Base-by-base conservation (phyloP, 2,113 vertebrate species). In the Leucopsar rothschildi region DNA sequence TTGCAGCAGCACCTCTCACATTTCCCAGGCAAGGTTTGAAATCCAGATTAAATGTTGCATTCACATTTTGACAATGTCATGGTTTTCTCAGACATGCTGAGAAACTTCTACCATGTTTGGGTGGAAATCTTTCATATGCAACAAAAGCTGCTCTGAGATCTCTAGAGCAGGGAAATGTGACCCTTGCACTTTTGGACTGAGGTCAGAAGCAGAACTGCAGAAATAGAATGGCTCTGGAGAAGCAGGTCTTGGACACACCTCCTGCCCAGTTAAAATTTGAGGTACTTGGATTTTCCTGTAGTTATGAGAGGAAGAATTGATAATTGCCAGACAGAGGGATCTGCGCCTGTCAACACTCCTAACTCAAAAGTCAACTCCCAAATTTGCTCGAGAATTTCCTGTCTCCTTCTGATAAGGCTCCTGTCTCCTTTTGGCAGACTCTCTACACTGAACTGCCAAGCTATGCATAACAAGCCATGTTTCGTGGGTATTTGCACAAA, bases 381-480 rank as follows among this genome's bases (percentile, higher is more conserved):
- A 82, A 94, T 94, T 96, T 94, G 40, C 72, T 86, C 12, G 65
- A 94, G 87, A 94, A 94, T 97, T 97, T 97, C 91, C 86, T 85
- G 73, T 92, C 77, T 95, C 91, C 29, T 75, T 82, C 82, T 95
- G 92, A 95, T 95, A 90, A 95, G 80, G 50, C 55, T 90, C n/a
- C 88, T 82, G 82, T 73, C 87, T 96, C 35, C 21, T 86, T 92
- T 93, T 95, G 92, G 92, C 83, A 96, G 70, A 18, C 66, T 83
- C 66, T 59, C 47, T 33, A 56, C 18, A 24, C 4, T 5, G 5
- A 71, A 82, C 61, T 93, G 94, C 90, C 92, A 96, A 90, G 68
- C 53, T 80, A 15, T 56, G 68, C 52, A 83, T 77, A 94, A 91
- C 37, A 84, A 93, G 52, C 29, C 55, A 39, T 7, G 35, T 90